Evolutionary conservation across 2,797 vertebrate species (phyloP).

Genomic region (Vireo griseus): DNA sequence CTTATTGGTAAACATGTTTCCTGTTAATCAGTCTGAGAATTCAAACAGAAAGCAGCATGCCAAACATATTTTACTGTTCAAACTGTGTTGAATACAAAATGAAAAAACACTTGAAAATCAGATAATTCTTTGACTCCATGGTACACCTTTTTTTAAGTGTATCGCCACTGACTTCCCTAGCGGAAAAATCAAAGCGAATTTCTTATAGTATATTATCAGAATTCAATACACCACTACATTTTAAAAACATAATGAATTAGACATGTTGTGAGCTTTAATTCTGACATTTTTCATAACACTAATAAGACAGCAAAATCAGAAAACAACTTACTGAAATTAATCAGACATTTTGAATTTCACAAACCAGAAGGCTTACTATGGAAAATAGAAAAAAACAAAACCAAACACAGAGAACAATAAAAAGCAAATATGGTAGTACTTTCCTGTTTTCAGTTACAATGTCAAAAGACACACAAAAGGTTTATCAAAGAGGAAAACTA

Average conservation of each 20-base stretch:
- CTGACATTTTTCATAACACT: neutral
- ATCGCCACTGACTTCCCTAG: neutral
- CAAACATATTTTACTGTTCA: neutral
- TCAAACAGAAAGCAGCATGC: neutral
- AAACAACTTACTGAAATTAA: neutral
- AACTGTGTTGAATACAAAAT: neutral
- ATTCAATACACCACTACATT: neutral
- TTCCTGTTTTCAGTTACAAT: neutral
- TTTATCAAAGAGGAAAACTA: neutral
- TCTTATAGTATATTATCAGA: fast-evolving
- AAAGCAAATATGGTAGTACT: neutral
- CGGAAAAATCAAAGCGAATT: neutral
- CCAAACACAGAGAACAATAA: neutral
- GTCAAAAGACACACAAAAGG: neutral
- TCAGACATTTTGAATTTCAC: neutral
- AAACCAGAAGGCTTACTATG: neutral
- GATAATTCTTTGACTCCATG: neutral
- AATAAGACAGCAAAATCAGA: neutral
- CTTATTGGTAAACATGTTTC: neutral
- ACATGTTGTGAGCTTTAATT: neutral
- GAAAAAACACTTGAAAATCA: neutral
- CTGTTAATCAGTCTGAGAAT: neutral
- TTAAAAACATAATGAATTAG: neutral
- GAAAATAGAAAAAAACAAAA: neutral
- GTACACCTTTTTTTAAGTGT: neutral